phyloP scores from a whole-genome alignment of 2,113 vertebrate species.

The Amazona guildingii region DNA sequence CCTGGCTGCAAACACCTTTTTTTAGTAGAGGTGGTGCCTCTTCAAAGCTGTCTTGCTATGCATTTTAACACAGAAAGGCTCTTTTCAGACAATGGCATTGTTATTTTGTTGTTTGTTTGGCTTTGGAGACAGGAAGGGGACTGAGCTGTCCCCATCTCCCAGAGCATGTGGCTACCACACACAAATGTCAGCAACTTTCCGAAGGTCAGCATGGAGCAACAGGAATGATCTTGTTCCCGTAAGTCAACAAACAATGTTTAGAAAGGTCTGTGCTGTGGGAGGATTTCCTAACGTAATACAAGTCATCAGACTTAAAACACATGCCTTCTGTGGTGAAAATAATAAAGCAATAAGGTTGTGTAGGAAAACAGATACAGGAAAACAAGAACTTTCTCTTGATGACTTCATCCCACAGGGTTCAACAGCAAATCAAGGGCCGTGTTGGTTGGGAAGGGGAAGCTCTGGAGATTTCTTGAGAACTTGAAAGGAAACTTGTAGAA shows the following conservation, averaged over 20 bases:
- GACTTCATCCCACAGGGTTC: slow-evolving; percentile 32
- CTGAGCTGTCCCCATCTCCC: background rate
- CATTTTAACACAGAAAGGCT: background rate
- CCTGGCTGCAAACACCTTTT: background rate
- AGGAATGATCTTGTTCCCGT: background rate
- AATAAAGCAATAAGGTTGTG: background rate
- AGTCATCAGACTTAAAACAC: slow-evolving; percentile 33
- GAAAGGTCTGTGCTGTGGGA: slow-evolving; percentile 45
- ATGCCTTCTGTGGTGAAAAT: background rate
- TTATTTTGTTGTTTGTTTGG: background rate
- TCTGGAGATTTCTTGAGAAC: slow-evolving; percentile 1
- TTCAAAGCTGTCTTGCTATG: background rate
- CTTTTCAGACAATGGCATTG: background rate
- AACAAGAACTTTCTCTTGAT: slow-evolving; percentile 49
- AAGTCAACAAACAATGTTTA: slow-evolving; percentile 49
- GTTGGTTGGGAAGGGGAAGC: background rate
- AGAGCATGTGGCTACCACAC: background rate
- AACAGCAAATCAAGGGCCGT: background rate
- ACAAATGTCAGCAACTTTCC: background rate
- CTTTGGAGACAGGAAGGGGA: background rate
- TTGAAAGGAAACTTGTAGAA: background rate
- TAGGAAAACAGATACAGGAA: slow-evolving; percentile 27
- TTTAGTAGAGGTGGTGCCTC: background rate
- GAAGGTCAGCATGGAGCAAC: background rate
- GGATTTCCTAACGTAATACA: slow-evolving; percentile 21